Conservation (phyloP, 37 sponge, comb jelly and placozoan species). For the Chondrosia reniformis region DNA sequence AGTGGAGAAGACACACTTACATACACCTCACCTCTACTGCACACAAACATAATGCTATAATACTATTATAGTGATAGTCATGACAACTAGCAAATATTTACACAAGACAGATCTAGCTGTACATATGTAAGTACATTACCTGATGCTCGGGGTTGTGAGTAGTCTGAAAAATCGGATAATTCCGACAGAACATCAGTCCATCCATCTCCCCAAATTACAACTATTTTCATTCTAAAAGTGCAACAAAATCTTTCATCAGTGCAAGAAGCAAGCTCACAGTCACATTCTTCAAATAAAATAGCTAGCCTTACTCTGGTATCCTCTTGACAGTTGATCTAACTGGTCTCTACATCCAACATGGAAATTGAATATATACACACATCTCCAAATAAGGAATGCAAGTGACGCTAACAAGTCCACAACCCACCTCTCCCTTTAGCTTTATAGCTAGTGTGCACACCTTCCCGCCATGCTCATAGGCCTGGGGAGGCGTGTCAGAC, state of each 20-base stretch:
- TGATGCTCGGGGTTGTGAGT: conserved; percentile 77
- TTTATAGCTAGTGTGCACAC: conserved; percentile 66
- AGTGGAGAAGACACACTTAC: neutral
- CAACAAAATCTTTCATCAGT: conserved; percentile 34
- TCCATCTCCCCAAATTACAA: conserved; percentile 34
- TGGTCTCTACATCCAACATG: conserved; percentile 34
- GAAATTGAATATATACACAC: neutral
- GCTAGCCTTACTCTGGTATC: conserved; percentile 39
- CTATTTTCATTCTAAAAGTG: conserved; percentile 23
- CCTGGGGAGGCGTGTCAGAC: conserved; percentile 82
- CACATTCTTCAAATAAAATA: neutral
- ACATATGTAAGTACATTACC: conserved; percentile 20
- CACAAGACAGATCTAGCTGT: neutral
- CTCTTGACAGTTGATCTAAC: conserved; percentile 49
- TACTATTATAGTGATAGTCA: too few species aligned
- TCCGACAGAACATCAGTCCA: conserved; percentile 34
- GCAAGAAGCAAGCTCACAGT: neutral
- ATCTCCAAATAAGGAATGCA: neutral
- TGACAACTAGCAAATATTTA: neutral
- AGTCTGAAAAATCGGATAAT: conserved; percentile 64
- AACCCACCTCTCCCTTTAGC: conserved; percentile 45
- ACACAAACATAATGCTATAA: too few species aligned
- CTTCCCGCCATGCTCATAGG: conserved; percentile 78
- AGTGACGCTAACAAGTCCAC: too few species aligned
- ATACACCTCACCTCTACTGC: too few species aligned